Conservation (phyloP, 2,888 invertebrate species). For the Seira sanloemensis region DNA sequence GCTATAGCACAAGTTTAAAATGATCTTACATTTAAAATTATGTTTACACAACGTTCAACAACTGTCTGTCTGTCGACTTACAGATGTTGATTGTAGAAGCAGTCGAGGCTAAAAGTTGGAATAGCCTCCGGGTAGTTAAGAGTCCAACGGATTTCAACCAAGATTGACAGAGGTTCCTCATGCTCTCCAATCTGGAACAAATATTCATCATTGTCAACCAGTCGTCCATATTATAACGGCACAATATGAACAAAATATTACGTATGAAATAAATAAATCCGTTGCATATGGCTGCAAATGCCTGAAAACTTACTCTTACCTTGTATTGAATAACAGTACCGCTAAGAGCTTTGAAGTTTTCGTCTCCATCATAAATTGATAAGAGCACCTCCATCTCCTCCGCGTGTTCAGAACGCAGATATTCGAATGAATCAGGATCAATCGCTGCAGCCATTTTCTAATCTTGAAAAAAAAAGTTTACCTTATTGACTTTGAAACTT, state of each 20-base stretch:
- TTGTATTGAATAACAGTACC: conserved; percentile 92
- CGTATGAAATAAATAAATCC: too few species aligned
- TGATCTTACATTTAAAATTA: neutral
- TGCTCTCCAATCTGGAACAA: conserved; percentile 86
- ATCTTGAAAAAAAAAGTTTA: too few species aligned
- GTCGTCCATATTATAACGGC: neutral
- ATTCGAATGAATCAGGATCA: conserved; percentile 30
- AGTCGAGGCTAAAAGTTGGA: conserved; percentile 89
- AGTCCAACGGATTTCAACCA: conserved; percentile 92
- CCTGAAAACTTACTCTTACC: conserved; percentile 78
- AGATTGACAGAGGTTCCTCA: conserved; percentile 86
- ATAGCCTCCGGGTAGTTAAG: conserved; percentile 89
- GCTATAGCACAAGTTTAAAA: conserved; percentile 78
- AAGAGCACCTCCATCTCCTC: conserved; percentile 77
- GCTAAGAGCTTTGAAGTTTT: conserved; percentile 87
- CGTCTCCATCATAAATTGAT: conserved; percentile 96
- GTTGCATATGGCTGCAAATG: neutral
- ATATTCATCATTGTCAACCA: neutral
- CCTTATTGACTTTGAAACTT: too few species aligned
- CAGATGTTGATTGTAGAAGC: conserved; percentile 95
- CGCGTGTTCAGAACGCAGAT: conserved; percentile 33
- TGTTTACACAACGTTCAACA: too few species aligned
- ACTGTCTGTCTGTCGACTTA: too few species aligned
- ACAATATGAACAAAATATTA: neutral
- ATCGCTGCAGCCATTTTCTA: neutral